Evolutionary conservation across 2,113 vertebrate genomes (phyloP), one percentile per base, ranked within the genome.

Genomic region (Aegotheles bennettii): DNA sequence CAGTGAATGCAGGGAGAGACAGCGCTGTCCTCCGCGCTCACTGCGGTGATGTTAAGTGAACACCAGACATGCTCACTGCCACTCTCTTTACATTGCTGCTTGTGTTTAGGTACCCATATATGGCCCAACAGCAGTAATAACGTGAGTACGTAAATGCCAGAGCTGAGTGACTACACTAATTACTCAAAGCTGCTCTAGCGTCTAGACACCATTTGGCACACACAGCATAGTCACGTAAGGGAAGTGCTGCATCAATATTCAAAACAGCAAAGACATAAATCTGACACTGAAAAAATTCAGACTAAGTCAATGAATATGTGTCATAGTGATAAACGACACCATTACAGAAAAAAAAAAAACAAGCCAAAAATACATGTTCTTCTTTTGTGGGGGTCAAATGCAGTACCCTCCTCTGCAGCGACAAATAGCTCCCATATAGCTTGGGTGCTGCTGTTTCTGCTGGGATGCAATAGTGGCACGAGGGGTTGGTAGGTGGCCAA

Each of bases 171-270:
- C 94, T 95, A 35, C 71, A 7, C 80, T 73, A 95, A 95, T 96
- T 94, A 96, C 84, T 88, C 90, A 93, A 95, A 91, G 85, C 92
- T 70, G 94, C 92, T 94, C 64, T 23, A 64, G 87, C 0, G 87
- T 94, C 96, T 94, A 97, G 96, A 96, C 94, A 96, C 92, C 93
- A 94, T 93, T 96, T 97, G 92, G 94, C 93, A 95, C 74, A 78
- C 36, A 57, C 20, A 70, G 63, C 42, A 75, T 13, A 94, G 94
- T 82, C 94, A 94, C 43, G 56, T 94, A 93, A 91, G 84, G 79
- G 78, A 87, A 93, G 68, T 36, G 74, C 84, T 74, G 81, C 89
- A 96, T 97, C 94, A 95, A 95, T 92, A 96, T 94, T 95, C 90
- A 95, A 89, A 94, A 20, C 87, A 90, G 93, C 71, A 89, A 51